Base-by-base conservation (phyloP, 2,113 vertebrate genomes). In the Lampris incognitus region DNA sequence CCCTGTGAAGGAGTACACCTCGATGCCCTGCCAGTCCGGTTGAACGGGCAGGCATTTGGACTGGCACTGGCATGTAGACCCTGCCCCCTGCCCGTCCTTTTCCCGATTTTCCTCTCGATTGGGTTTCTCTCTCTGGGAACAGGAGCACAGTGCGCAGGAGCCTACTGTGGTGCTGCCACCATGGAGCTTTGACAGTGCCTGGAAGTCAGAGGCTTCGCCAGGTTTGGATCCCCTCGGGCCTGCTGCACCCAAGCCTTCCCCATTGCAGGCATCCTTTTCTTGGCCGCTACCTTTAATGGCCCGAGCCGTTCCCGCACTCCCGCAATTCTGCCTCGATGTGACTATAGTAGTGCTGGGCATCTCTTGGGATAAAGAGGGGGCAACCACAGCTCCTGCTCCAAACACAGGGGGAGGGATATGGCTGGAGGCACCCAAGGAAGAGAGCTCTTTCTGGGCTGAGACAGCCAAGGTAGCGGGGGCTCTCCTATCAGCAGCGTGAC, bases 1-100 rank as follows among this genome's bases (percentile, higher is more conserved):
- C 85, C 97, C 98, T 2, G 97, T 97, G 92, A 99, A 99, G 82
- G 93, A 96, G 91, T 99, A 99, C 3, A 97, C 97, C 82, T 97
- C 95, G 93, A 98, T 95, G 4, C 95, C 95, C 4, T 93, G 91
- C 97, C 98, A 98, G 24, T 89, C 91, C 41, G 87, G 94, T 66
- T 90, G 96, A 48, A 86, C 93, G 72, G 95, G 96, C 73, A 88
- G 87, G 64, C 88, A 40, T 4, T 9, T 4, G 7, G 57, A 93
- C 76, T 86, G 94, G 77, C 96, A 98, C 69, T 81, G 85, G 59
- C 93, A 94, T 66, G 74, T 85, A 2, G 41, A 8, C 1, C 71
- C 69, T 0, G 73, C 54, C 5, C 4, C 70, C 61, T 9, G 59
- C 9, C 0, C 1, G 6, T 0, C 24, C 5, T 72, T 78, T 0